Evolutionary conservation across 2,797 vertebrate genomes (phyloP).

Genomic region (Mormyrops attenuatus): DNA sequence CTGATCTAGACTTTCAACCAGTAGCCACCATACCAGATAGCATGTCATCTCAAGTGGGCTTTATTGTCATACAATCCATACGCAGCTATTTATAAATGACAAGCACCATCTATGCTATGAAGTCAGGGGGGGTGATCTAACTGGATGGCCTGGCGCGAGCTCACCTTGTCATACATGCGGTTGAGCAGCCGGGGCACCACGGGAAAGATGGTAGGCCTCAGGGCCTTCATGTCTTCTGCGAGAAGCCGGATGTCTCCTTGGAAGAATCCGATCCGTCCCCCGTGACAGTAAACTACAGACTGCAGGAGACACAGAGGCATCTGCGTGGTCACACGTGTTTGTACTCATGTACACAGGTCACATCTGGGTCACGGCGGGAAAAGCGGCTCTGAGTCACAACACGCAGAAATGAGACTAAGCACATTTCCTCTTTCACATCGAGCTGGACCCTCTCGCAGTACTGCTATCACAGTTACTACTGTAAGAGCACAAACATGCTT

Average conservation of each 20-base stretch:
- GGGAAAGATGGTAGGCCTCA: constrained; percentile 89
- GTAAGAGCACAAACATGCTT: neutral
- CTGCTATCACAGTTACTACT: neutral
- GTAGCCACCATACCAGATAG: neutral
- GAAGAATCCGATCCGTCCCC: constrained; percentile 91
- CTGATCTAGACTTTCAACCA: neutral
- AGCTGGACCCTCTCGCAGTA: neutral
- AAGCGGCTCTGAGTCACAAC: neutral
- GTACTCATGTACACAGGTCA: no score
- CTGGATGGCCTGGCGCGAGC: constrained; percentile 1
- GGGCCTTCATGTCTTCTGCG: constrained; percentile 91
- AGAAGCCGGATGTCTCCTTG: constrained; percentile 94
- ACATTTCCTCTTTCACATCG: neutral
- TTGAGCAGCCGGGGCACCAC: constrained; percentile 92
- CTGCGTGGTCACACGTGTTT: neutral
- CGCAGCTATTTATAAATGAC: neutral
- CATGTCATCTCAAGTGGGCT: neutral
- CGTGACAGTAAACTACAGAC: constrained; percentile 94
- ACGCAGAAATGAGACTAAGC: neutral
- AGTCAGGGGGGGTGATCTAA: neutral
- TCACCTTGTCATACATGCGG: constrained; percentile 97
- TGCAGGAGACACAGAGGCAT: constrained; percentile 38
- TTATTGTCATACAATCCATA: neutral
- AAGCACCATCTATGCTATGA: neutral
- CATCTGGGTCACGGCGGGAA: neutral